phyloP scores from a whole-genome alignment of 2,888 invertebrate genomes.

The Dyspetes luteomarginatus region DNA sequence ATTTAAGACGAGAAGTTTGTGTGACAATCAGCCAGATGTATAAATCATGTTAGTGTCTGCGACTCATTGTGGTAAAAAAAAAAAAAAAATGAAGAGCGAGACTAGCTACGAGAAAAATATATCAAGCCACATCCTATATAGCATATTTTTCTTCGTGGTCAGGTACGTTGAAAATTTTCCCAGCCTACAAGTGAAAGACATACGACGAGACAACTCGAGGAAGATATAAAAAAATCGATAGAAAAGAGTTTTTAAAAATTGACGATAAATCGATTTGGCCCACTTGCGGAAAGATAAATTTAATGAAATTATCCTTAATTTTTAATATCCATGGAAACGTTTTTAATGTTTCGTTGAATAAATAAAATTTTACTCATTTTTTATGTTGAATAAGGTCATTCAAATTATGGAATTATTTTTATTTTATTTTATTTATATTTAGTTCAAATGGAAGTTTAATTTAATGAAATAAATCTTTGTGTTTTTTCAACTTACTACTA shows the following conservation, averaged over 20 bases:
- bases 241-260: neutral
- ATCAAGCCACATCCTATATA: slow-evolving; percentile 27
- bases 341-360: too few species aligned
- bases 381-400: too few species aligned
- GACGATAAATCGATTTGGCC: neutral
- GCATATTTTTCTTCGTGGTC: slow-evolving; percentile 54
- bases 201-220: neutral
- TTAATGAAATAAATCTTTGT: too few species aligned
- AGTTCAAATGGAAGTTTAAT: too few species aligned
- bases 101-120: neutral
- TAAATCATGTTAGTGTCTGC: neutral
- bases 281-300: neutral
- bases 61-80: neutral
- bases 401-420: too few species aligned
- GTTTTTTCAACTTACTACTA: too few species aligned
- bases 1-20: slow-evolving; percentile 2
- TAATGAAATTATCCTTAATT: neutral
- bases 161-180: slow-evolving; percentile 56
- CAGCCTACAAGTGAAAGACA: slow-evolving; percentile 12
- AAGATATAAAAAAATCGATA: neutral
- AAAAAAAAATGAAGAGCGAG: neutral
- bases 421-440: too few species aligned
- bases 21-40: slow-evolving; percentile 15
- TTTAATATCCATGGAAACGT: too few species aligned
- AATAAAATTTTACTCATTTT: too few species aligned